These are phyloP conservation scores for Erethizon dorsatum DNA, from an alignment of 2,797 vertebrate genomes.

Conservation along the genomic window DNA sequence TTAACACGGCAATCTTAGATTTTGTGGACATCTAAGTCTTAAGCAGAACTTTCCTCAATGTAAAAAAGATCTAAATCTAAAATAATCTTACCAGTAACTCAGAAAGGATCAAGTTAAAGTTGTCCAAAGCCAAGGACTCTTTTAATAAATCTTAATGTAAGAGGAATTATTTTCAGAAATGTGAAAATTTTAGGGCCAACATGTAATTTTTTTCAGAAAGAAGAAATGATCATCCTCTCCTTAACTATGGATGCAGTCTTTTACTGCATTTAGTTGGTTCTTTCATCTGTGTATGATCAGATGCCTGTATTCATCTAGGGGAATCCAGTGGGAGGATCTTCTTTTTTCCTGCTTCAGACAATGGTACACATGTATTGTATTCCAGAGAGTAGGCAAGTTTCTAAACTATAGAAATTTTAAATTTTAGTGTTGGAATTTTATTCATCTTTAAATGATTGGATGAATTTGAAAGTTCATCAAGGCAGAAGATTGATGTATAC, in stretches of 20 bases:
- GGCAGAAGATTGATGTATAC: background rate
- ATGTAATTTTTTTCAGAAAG: conserved; percentile 19
- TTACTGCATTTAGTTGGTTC: background rate
- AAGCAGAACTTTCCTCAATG: background rate
- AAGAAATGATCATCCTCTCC: background rate
- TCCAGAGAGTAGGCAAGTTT: background rate
- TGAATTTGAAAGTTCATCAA: background rate
- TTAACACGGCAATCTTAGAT: background rate
- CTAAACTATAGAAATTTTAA: conserved; percentile 44
- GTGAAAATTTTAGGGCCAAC: background rate
- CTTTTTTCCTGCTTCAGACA: background rate
- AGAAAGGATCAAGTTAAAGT: background rate
- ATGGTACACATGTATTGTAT: background rate
- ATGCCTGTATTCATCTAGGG: background rate
- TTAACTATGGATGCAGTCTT: background rate
- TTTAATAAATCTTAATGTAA: background rate
- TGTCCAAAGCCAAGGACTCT: background rate
- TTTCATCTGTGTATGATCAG: background rate
- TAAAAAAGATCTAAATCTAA: background rate
- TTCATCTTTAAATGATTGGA: background rate
- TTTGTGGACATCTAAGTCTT: background rate
- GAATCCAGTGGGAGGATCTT: background rate
- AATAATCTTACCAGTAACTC: background rate
- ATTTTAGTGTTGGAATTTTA: conserved; percentile 9
- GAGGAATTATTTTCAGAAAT: background rate